These are phyloP conservation scores for Heliconius melpomene DNA, from an alignment of 1,140 invertebrate genomes.

Conservation along the genomic window DNA sequence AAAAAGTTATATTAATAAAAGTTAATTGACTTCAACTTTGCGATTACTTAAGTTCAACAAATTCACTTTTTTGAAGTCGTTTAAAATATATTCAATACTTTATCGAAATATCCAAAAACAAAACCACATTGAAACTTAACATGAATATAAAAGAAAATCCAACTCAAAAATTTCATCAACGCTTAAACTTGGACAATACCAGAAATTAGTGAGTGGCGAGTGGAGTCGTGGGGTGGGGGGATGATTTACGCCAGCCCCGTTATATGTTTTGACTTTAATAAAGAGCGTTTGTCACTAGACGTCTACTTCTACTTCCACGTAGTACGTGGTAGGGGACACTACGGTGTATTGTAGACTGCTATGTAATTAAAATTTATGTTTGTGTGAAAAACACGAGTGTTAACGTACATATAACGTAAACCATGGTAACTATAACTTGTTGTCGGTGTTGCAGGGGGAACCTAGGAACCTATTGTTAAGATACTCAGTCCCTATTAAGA, in stretches of 20 bases:
- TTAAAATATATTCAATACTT: no score
- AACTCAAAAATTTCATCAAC: slow-evolving; percentile 9
- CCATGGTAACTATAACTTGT: neutral
- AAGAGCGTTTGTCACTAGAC: slow-evolving; percentile 71
- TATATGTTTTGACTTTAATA: slow-evolving; percentile 82
- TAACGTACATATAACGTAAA: neutral
- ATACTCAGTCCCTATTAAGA: no score
- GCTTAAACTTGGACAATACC: slow-evolving; percentile 56
- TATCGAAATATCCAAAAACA: no score
- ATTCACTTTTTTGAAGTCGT: no score
- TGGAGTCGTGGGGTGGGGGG: slow-evolving; percentile 32
- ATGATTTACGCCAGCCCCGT: slow-evolving; percentile 79
- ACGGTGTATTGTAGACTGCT: slow-evolving; percentile 39
- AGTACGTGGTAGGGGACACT: slow-evolving; percentile 29
- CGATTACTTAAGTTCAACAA: no score
- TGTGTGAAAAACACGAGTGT: neutral
- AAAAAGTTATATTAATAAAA: no score
- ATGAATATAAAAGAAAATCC: neutral
- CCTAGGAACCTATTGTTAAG: no score
- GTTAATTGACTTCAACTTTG: no score
- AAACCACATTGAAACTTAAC: neutral
- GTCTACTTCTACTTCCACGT: neutral
- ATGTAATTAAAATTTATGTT: slow-evolving; percentile 11
- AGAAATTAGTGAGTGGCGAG: slow-evolving; percentile 68
- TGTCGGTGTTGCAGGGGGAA: no score